Base-by-base conservation (phyloP, 2,888 invertebrate genomes). In the Lysandra coridon region DNA sequence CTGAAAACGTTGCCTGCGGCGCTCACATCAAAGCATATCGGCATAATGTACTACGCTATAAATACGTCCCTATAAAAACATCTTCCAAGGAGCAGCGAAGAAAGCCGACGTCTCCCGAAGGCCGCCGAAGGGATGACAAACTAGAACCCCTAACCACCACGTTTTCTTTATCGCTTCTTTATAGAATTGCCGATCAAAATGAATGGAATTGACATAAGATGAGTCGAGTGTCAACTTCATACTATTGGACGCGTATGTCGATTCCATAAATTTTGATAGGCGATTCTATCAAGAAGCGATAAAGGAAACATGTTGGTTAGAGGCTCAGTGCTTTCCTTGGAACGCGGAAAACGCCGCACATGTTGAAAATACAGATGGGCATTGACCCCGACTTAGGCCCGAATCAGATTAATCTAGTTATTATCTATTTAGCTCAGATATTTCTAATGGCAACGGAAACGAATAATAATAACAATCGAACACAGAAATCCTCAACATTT, bases 341-440 rank as follows among this genome's bases (percentile, higher is more conserved):
- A 94, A 94, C 94, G 94, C 94, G 94, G 94, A 94, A 94, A 94
- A 92, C 91, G 90, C 89, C 90, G 92, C 93, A 92, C 91, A 93
- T 93, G 94, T 94, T 93, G 93, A 93, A 94, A 94, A 94, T 93
- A 93, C 94, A 88, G 89, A 87, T 90, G 93, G 93, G 87, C 93
- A 92, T 90, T 93, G 93, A 93, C 93, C 93, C 93, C 93, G 90
- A 90, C 87, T 85, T 87, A 88, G 87, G 88, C 88, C 89, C 88
- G 88, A 89, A 89, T 86, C 93, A 93, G 92, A 94, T 93, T 91
- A 90, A 92, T 88, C 91, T 91, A 91, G 89, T 87, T 80, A 79
- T 79, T 79, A 82, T 79, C 80, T 81, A 81, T 85, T 83, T 84
- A 86, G 86, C 85, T 85, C 83, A 84, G 85, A 85, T 85, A 84